Percentiles rank a stretch among this genome's conserved stretches.
Evolutionary conservation across 2,888 invertebrate genomes (phyloP).

Genomic region (Noctua janthe): DNA sequence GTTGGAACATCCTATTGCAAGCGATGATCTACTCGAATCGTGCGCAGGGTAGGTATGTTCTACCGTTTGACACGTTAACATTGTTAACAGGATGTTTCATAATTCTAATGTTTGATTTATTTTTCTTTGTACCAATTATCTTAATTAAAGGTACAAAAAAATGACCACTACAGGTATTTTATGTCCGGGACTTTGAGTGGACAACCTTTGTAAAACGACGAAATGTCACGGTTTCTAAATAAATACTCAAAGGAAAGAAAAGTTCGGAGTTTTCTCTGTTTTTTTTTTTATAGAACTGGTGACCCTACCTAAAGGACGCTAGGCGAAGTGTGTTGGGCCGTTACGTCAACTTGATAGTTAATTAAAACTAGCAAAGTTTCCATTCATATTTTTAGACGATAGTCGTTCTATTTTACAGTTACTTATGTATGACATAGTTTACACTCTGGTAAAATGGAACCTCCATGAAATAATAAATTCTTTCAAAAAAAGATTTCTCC

Average conservation of each 20-base stretch:
- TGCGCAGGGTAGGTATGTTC: too few species aligned
- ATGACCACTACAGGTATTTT: too few species aligned
- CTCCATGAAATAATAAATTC: not conserved
- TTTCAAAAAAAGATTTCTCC: not conserved
- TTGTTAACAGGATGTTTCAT: too few species aligned
- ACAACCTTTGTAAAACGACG: too few species aligned
- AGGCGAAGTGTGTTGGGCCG: slow-evolving; percentile 42
- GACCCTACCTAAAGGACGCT: slow-evolving; percentile 46
- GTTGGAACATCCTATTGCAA: too few species aligned
- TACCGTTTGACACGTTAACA: too few species aligned
- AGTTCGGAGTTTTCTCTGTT: not conserved
- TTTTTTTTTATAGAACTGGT: not conserved
- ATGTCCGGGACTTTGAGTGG: too few species aligned
- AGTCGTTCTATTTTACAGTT: slow-evolving; percentile 14
- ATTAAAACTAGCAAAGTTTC: slow-evolving; percentile 61
- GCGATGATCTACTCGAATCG: too few species aligned
- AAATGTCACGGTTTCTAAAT: too few species aligned
- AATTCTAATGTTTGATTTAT: too few species aligned
- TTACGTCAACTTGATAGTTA: slow-evolving; percentile 58
- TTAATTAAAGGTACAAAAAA: too few species aligned
- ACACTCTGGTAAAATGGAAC: not conserved
- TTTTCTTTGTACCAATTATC: too few species aligned
- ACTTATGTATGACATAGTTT: slow-evolving; percentile 13
- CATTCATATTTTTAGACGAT: slow-evolving; percentile 41
- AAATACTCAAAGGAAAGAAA: not conserved